Conservation (phyloP, 2,888 invertebrate genomes). For the Lochmaea crataegi region DNA sequence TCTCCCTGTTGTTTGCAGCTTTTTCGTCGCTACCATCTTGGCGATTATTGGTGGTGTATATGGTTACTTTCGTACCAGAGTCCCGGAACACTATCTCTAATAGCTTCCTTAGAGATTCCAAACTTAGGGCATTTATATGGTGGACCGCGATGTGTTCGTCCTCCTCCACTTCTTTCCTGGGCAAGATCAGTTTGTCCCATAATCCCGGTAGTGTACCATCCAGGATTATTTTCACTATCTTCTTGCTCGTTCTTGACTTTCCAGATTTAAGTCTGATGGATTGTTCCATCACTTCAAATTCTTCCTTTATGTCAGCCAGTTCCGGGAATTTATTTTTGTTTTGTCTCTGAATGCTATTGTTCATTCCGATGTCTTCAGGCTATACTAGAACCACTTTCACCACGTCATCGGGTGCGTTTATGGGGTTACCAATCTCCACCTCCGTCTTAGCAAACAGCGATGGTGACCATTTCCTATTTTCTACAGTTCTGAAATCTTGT, state of each 20-base stretch:
- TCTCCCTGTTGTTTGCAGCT: conserved; percentile 3
- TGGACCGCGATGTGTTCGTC: conserved; percentile 4
- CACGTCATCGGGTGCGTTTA: background rate
- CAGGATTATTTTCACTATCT: background rate
- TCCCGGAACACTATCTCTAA: conserved; percentile 4
- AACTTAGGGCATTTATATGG: background rate
- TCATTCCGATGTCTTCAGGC: conserved; percentile 29
- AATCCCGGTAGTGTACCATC: conserved; percentile 8
- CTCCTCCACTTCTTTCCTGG: conserved; percentile 1
- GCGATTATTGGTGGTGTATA: conserved; percentile 18
- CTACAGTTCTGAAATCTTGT: background rate
- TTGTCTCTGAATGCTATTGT: conserved; percentile 29
- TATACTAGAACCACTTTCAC: conserved; percentile 35
- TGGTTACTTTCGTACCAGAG: background rate
- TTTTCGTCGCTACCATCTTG: background rate
- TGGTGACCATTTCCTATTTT: background rate
- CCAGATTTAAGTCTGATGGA: background rate
- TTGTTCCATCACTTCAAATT: conserved; percentile 28
- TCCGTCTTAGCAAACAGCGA: conserved; percentile 1
- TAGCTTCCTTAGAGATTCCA: background rate
- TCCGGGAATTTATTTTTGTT: no score
- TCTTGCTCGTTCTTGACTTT: background rate
- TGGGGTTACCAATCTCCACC: conserved; percentile 14
- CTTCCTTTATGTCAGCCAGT: conserved; percentile 1
- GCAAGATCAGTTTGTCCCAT: conserved; percentile 8